phyloP scores from a whole-genome alignment of 2,888 invertebrate genomes.

The Pterobdella sp. region DNA sequence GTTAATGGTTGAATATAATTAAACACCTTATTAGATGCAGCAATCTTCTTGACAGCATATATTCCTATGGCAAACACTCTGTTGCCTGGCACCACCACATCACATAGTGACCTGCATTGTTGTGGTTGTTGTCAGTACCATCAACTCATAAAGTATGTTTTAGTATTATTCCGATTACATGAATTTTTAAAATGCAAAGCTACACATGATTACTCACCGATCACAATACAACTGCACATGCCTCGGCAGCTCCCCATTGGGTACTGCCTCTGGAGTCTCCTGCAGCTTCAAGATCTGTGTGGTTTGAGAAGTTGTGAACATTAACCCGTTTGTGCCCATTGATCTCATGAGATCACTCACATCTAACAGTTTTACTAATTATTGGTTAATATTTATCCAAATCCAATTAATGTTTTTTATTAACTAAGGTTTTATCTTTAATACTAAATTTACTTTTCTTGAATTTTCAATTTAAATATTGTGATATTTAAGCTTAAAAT shows the following conservation, averaged over 20 bases:
- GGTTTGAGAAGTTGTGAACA: too few relatives aligned
- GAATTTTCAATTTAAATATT: too few relatives aligned
- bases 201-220: conserved; percentile 26
- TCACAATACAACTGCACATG: conserved; percentile 91
- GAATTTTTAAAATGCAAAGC: background rate
- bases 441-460: too few relatives aligned
- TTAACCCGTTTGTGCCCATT: too few relatives aligned
- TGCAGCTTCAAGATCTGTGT: conserved; percentile 95
- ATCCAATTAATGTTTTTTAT: too few relatives aligned
- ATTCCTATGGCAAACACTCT: conserved; percentile 85
- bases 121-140: conserved; percentile 4
- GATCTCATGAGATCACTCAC: too few relatives aligned
- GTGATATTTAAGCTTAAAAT: too few relatives aligned
- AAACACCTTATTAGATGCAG: too few relatives aligned
- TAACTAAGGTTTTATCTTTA: too few relatives aligned
- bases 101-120: conserved; percentile 70
- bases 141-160: conserved; percentile 24
- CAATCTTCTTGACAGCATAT: conserved; percentile 85
- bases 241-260: conserved; percentile 94
- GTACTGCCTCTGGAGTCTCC: conserved; percentile 85
- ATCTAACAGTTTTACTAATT: too few relatives aligned
- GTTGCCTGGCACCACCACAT: conserved; percentile 90
- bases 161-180: conserved; percentile 17
- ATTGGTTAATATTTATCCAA: too few relatives aligned
- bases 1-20: too few relatives aligned